Percentiles rank a stretch among this genome's conserved stretches.
Conservation (phyloP, 2,888 invertebrate genomes). For the Ypsolopha sequella region DNA sequence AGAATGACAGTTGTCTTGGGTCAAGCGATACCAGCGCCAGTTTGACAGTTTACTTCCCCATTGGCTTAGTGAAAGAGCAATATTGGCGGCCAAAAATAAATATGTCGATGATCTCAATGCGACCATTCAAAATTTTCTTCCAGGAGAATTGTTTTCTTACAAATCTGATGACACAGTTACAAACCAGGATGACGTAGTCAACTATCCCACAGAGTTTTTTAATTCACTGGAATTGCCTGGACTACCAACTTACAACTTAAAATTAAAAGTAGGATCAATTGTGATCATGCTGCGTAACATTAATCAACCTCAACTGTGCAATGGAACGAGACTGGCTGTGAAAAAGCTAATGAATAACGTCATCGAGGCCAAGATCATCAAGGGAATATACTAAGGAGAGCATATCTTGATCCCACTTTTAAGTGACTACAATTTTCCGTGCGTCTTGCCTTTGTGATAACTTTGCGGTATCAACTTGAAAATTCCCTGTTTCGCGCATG, state of each 20-base stretch:
- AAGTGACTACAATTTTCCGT: conserved; percentile 15
- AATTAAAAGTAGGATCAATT: conserved; percentile 10
- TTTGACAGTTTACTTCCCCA: no score
- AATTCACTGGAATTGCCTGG: conserved; percentile 8
- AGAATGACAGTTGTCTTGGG: no score
- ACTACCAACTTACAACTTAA: conserved; percentile 7
- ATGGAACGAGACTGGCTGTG: conserved; percentile 13
- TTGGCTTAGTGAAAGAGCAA: conserved; percentile 22
- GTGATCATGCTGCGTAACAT: conserved; percentile 16
- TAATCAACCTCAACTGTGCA: conserved; percentile 11
- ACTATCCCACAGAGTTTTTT: conserved; percentile 7
- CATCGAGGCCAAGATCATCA: conserved; percentile 12
- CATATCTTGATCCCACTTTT: conserved; percentile 7
- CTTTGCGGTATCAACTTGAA: conserved; percentile 14
- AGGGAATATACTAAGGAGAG: conserved; percentile 8
- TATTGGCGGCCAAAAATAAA: conserved; percentile 19
- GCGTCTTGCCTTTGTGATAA: conserved; percentile 14
- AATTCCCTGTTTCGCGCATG: conserved; percentile 15
- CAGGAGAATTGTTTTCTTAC: not conserved
- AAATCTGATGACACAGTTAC: conserved; percentile 10
- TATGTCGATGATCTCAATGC: conserved; percentile 13
- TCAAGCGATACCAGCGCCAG: no score
- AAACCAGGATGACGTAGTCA: conserved; percentile 7
- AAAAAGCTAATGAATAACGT: conserved; percentile 13
- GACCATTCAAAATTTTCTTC: conserved; percentile 6